A percentile compares a stretch with the other conserved stretches of the same genome.
These are phyloP conservation scores for Conistra vaccinii DNA, from an alignment of 2,888 invertebrate genomes.

Conservation along the genomic window DNA sequence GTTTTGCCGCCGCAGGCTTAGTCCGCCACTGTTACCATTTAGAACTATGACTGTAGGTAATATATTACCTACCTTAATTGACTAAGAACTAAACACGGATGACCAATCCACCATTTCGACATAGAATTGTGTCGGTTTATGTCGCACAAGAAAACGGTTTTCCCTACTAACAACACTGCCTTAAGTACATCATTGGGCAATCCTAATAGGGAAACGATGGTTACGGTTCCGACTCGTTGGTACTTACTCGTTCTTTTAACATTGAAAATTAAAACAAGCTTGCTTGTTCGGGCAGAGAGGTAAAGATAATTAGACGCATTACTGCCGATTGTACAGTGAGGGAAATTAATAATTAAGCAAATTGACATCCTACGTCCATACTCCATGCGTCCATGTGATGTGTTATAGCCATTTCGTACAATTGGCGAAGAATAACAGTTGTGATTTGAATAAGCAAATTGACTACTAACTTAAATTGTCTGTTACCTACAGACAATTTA, in stretches of 20 bases:
- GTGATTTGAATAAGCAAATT: not conserved
- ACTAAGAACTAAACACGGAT: conserved; percentile 28
- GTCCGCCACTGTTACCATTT: not conserved
- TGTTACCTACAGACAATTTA: not conserved
- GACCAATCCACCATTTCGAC: conserved; percentile 42
- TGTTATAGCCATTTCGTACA: not conserved
- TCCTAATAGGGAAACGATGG: conserved; percentile 40
- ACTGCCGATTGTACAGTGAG: not conserved
- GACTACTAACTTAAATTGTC: no score
- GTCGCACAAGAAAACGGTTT: conserved; percentile 54
- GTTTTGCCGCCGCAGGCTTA: no score
- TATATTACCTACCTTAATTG: conserved; percentile 8
- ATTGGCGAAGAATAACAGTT: not conserved
- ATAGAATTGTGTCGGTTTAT: conserved; percentile 39
- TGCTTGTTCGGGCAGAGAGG: conserved; percentile 13
- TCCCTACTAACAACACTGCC: conserved; percentile 37
- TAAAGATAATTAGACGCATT: conserved; percentile 8
- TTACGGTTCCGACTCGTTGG: conserved; percentile 24
- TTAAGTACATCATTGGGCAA: conserved; percentile 53
- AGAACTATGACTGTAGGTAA: conserved; percentile 8
- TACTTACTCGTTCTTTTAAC: conserved; percentile 27
- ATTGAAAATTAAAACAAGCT: conserved; percentile 35
- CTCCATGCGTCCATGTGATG: not conserved
- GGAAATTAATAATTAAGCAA: not conserved
- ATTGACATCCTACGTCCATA: not conserved